These are phyloP conservation scores for Lasioglossum pauxillum DNA, from an alignment of 2,888 invertebrate genomes.

Conservation along the genomic window DNA sequence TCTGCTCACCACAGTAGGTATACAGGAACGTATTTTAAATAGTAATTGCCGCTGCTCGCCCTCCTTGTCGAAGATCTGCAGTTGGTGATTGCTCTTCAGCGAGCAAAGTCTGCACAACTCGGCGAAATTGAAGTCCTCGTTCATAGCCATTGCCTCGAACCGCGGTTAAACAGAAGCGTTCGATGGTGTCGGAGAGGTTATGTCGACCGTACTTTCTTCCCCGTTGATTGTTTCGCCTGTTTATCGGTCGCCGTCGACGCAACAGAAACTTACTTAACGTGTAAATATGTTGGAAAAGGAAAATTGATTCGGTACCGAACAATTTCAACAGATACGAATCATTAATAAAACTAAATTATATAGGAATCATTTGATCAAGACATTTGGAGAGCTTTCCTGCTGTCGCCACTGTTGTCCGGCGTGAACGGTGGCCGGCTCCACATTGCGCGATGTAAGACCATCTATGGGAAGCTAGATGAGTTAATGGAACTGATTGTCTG, in stretches of 20 bases:
- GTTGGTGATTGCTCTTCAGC: constrained; percentile 89
- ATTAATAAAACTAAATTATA: constrained; percentile 61
- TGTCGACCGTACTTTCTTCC: constrained; percentile 28
- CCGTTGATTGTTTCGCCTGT: neutral
- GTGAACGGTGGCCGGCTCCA: constrained; percentile 29
- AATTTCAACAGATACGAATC: constrained; percentile 51
- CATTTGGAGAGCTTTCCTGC: constrained; percentile 14
- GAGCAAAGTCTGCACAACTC: constrained; percentile 90
- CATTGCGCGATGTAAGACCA: constrained; percentile 39
- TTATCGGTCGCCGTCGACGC: neutral
- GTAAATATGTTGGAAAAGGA: neutral
- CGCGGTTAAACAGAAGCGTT: constrained; percentile 56
- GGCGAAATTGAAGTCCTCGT: constrained; percentile 88
- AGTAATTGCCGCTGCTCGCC: constrained; percentile 90
- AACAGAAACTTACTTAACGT: neutral
- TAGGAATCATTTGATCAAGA: constrained; percentile 68
- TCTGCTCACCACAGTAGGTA: constrained; percentile 88
- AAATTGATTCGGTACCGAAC: neutral
- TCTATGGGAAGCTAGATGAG: constrained; percentile 23
- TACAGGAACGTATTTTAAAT: constrained; percentile 89
- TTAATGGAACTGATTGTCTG: neutral
- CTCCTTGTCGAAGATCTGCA: constrained; percentile 90
- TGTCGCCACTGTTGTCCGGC: constrained; percentile 51
- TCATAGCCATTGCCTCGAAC: constrained; percentile 85
- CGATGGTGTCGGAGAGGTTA: constrained; percentile 63